A percentile compares a stretch with the other conserved stretches of the same genome.
phyloP scores from a whole-genome alignment of 2,888 invertebrate genomes.

The Atherix ibis region DNA sequence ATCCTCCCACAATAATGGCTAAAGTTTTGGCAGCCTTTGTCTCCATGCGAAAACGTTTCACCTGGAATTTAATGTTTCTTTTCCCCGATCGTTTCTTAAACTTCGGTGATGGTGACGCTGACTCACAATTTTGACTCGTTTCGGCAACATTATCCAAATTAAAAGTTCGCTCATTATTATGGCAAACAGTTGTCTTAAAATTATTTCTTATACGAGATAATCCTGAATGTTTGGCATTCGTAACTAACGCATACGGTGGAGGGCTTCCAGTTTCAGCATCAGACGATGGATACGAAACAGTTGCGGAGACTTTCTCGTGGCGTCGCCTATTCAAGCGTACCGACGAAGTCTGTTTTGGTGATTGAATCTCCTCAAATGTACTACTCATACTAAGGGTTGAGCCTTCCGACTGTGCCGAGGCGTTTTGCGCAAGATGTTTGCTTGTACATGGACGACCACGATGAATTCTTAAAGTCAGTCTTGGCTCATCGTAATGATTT shows the following conservation, averaged over 20 bases:
- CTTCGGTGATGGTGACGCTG: conserved; percentile 1
- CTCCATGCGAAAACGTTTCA: conserved; percentile 84
- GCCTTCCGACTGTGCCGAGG: conserved; percentile 45
- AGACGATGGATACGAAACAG: conserved; percentile 66
- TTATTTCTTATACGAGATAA: too few relatives aligned
- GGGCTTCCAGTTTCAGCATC: conserved; percentile 34
- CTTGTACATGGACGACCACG: conserved; percentile 53
- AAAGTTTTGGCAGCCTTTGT: conserved; percentile 94
- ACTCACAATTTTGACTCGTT: conserved; percentile 1
- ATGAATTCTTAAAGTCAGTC: conserved; percentile 78
- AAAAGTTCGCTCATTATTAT: conserved; percentile 28
- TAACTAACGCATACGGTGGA: conserved; percentile 12
- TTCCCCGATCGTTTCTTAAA: conserved; percentile 42
- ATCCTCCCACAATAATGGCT: conserved; percentile 93
- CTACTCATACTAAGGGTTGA: conserved; percentile 49
- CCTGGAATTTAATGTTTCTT: conserved; percentile 76
- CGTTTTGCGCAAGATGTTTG: conserved; percentile 40
- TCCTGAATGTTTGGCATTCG: conserved; percentile 13
- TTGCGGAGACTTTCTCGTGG: conserved; percentile 67
- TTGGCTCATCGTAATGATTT: conserved; percentile 68
- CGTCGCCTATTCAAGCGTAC: conserved; percentile 42
- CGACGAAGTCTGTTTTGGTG: conserved; percentile 33
- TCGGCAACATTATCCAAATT: conserved; percentile 17
- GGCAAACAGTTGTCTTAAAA: conserved; percentile 25
- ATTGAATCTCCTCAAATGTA: conserved; percentile 42